These are phyloP conservation scores for Linnaemya tessellans DNA, from an alignment of 2,888 invertebrate genomes.

Conservation along the genomic window DNA sequence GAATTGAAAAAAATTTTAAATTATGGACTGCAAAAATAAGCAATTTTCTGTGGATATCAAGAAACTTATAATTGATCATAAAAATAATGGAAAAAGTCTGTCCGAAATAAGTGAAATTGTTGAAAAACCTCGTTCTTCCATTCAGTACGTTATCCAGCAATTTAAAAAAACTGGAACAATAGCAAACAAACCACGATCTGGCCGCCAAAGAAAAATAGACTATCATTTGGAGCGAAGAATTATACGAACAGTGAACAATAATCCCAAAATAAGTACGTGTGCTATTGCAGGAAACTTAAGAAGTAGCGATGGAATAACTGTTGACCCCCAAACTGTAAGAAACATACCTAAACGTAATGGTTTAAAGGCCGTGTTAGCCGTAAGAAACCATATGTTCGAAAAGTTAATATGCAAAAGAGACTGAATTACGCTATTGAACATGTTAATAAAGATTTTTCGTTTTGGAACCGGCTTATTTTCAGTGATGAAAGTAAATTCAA, in stretches of 20 bases:
- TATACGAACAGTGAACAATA: conserved; percentile 19
- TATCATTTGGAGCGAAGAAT: conserved; percentile 13
- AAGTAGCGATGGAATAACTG: conserved; percentile 16
- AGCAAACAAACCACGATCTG: conserved; percentile 30
- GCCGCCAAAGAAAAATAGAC: conserved; percentile 28
- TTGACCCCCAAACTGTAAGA: too few relatives aligned
- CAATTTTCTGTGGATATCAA: conserved; percentile 39
- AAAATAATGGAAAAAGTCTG: too few relatives aligned
- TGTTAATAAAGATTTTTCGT: too few relatives aligned
- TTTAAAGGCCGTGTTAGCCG: conserved; percentile 35
- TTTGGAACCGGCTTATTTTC: too few relatives aligned
- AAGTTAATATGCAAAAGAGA: conserved; percentile 2
- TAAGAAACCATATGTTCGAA: conserved; percentile 31
- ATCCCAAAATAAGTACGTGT: conserved; percentile 29
- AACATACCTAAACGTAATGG: conserved; percentile 32
- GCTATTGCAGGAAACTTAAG: conserved; percentile 32
- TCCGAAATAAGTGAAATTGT: too few relatives aligned
- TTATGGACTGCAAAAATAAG: conserved; percentile 46
- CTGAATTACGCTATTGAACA: too few relatives aligned
- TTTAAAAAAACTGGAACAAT: conserved; percentile 34
- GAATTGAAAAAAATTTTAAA: conserved; percentile 7
- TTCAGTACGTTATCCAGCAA: too few relatives aligned
- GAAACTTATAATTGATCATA: conserved; percentile 28
- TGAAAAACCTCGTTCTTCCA: too few relatives aligned
- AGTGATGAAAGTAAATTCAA: too few relatives aligned